Base-by-base conservation (phyloP, 1,140 invertebrate genomes). In the Hyles vespertilio region DNA sequence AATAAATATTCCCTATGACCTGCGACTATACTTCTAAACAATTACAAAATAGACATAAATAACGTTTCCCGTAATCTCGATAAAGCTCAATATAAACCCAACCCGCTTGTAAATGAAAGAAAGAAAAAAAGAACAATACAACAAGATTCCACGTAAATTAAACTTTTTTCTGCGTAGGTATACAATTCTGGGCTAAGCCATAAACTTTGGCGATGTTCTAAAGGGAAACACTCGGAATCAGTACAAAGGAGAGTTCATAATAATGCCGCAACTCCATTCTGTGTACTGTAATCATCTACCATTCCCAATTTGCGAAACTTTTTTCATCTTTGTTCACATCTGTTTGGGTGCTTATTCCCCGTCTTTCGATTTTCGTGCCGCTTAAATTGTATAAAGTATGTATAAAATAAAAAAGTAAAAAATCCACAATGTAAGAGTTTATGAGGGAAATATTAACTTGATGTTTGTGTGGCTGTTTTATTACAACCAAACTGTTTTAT, bases 241-340 rank as follows among this genome's bases (percentile, higher is more conserved):
- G 74, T 77, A 81, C 81, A 82, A 81, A 81, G 66, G 73, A 49
- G 77, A 75, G 65, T 79, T 79, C 70, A 79, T 82, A 78, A 78
- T 78, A 79, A 80, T 54, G 72, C 75, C 74, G 65, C 79, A 77
- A 84, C 81, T 84, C 74, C 78, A 84, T 87, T 87, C 73, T 74
- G 57, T 84, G 80, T 84, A 84, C 81, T 79, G 79, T 85, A 82
- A 87, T 77, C 74, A 77, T 74, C 71, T 63, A 32, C 65, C 67
- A 69, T 72, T 70, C 56, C 65, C 69, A 67, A 74, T 72, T 72
- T 67, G 58, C 45, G 58, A 70, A 77, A 77, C 71, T 77, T 77
- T 87, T 87, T 87, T 87, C 84, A 87, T 87, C 77, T 87, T 74
- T 79, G 75, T 85, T 79, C 82, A 80, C 74, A 74, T 79, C 77